These are phyloP conservation scores for Arizona elegans DNA, from an alignment of 2,113 vertebrate species.

Conservation along the genomic window DNA sequence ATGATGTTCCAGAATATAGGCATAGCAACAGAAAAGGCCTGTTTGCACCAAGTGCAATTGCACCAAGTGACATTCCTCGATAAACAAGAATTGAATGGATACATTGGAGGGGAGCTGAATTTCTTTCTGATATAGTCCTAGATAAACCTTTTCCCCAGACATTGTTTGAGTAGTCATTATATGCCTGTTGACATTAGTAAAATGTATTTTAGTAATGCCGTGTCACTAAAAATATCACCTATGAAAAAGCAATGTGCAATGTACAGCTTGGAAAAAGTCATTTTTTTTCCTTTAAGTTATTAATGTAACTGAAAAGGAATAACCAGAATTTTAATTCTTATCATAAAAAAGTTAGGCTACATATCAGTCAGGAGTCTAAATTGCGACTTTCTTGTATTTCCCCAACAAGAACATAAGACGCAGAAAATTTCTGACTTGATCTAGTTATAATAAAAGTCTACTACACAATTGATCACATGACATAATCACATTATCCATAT, in stretches of 20 bases:
- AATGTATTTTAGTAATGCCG: not conserved
- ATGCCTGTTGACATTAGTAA: not conserved
- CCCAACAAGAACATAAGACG: not conserved
- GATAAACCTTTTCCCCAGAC: not conserved
- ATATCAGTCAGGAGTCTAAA: not conserved
- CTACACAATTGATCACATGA: not conserved
- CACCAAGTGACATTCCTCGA: not conserved
- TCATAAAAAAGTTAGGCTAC: not conserved
- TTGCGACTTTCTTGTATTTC: not conserved
- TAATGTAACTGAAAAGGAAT: not conserved
- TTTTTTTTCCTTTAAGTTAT: not conserved
- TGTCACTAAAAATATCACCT: not conserved
- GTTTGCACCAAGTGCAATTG: no score
- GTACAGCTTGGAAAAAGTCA: not conserved
- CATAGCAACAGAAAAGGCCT: not conserved
- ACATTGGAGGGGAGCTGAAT: constrained; percentile 60
- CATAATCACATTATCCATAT: not conserved
- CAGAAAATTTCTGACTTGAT: not conserved
- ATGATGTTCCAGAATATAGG: not conserved
- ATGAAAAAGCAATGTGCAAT: not conserved
- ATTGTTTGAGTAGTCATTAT: not conserved
- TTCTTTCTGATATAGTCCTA: not conserved
- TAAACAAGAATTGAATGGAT: constrained; percentile 42
- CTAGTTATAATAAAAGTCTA: not conserved
- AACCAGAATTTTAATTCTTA: not conserved